Percentiles rank a stretch among this genome's conserved stretches.
Conservation (phyloP, 2,797 vertebrate species). For the Gymnoscopelus braueri region DNA sequence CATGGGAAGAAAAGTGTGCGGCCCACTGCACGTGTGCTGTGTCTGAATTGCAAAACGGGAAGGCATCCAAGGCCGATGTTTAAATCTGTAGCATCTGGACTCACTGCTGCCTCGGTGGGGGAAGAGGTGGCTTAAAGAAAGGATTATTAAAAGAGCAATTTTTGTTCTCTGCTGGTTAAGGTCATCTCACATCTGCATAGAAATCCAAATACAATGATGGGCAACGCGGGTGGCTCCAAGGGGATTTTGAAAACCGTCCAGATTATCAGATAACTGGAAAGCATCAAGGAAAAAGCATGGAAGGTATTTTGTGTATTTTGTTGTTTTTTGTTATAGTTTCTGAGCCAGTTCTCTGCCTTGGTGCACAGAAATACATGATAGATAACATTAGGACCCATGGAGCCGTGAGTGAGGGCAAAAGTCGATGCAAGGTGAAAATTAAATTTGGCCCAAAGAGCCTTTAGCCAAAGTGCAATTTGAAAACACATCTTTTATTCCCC, state of each 20-base stretch:
- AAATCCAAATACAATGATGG: slow-evolving; percentile 22
- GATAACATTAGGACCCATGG: slow-evolving; percentile 89
- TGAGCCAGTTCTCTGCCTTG: slow-evolving; percentile 26
- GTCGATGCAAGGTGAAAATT: slow-evolving; percentile 95
- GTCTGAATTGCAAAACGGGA: slow-evolving; percentile 48
- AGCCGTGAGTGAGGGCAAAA: slow-evolving; percentile 84
- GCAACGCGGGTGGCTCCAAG: slow-evolving; percentile 32
- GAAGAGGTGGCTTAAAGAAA: background rate
- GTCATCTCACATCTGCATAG: slow-evolving; percentile 21
- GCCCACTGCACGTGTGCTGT: slow-evolving; percentile 32
- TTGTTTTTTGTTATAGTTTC: slow-evolving; percentile 41
- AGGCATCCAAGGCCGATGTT: slow-evolving; percentile 38
- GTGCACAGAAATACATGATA: slow-evolving; percentile 77
- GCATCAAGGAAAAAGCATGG: slow-evolving; percentile 30
- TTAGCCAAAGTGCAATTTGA: slow-evolving; percentile 95
- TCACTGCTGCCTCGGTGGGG: slow-evolving; percentile 6
- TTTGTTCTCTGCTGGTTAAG: slow-evolving; percentile 27
- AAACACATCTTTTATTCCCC: slow-evolving; percentile 91
- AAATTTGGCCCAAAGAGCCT: slow-evolving; percentile 95
- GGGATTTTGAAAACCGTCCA: slow-evolving; percentile 23
- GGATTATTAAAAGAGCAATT: slow-evolving; percentile 12
- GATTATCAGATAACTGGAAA: slow-evolving; percentile 8
- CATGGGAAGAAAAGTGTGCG: slow-evolving; percentile 27
- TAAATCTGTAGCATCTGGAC: slow-evolving; percentile 50
- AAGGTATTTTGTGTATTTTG: slow-evolving; percentile 36